phyloP scores from a whole-genome alignment of 2,888 invertebrate species.

The Polymixis lichenea region DNA sequence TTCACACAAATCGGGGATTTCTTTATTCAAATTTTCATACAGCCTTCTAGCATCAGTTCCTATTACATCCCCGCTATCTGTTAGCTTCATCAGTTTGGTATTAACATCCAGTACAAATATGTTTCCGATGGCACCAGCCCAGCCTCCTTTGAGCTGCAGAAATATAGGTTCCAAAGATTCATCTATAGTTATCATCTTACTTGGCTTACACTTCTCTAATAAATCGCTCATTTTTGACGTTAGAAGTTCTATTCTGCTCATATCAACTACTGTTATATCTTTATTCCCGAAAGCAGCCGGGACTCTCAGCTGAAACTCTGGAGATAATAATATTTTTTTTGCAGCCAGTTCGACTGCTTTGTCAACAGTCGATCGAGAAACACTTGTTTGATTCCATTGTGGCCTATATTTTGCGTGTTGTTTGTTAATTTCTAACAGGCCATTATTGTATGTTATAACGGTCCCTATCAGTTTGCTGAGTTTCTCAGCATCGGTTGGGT shows the following conservation, averaged over 20 bases:
- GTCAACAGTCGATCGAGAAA: not conserved
- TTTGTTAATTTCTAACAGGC: not conserved
- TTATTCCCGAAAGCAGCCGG: constrained; percentile 19
- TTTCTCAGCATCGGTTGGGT: constrained; percentile 1
- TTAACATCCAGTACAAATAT: constrained; percentile 6
- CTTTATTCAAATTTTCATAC: not conserved
- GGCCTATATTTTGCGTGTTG: not conserved
- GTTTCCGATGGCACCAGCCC: constrained; percentile 2
- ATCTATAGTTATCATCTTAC: constrained; percentile 4
- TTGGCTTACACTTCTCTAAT: not conserved
- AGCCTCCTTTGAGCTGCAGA: not conserved
- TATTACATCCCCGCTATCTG: not conserved
- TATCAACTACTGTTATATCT: not conserved
- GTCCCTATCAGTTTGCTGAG: constrained; percentile 47
- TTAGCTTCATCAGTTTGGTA: constrained; percentile 1
- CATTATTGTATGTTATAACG: constrained; percentile 32
- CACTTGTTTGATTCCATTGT: not conserved
- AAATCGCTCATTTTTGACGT: not conserved
- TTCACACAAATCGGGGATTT: constrained; percentile 4
- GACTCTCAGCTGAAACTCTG: not conserved
- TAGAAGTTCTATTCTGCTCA: not conserved
- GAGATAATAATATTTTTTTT: constrained; percentile 13
- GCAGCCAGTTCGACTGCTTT: constrained; percentile 6
- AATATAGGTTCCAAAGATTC: not conserved
- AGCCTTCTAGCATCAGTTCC: constrained; percentile 3